These are phyloP conservation scores for Burhinus oedicnemus DNA, from an alignment of 2,113 vertebrate genomes.

Conservation along the genomic window DNA sequence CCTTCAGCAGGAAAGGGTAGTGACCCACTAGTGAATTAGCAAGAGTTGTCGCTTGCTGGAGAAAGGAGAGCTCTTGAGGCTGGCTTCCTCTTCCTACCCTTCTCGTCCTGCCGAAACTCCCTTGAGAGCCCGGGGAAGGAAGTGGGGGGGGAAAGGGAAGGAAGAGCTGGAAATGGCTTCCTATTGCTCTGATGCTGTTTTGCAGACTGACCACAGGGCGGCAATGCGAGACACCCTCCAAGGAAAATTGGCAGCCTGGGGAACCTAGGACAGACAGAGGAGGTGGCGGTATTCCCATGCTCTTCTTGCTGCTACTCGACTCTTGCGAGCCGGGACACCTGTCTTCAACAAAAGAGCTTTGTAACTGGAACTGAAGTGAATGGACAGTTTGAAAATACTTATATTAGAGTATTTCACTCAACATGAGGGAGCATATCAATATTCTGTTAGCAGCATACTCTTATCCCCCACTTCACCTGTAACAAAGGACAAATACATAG, in stretches of 20 bases:
- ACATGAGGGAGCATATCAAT: not conserved
- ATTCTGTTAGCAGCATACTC: not conserved
- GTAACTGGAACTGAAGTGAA: not conserved
- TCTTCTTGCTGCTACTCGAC: not conserved
- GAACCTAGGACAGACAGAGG: not conserved
- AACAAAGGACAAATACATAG: not conserved
- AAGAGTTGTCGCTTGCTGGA: not conserved
- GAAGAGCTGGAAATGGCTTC: constrained; percentile 29
- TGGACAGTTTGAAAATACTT: not conserved
- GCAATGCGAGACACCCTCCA: not conserved
- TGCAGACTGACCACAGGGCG: not conserved
- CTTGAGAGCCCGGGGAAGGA: not conserved
- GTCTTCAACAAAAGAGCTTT: not conserved
- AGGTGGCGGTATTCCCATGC: not conserved
- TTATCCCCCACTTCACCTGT: not conserved
- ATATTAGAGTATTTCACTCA: not conserved
- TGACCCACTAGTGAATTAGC: not conserved
- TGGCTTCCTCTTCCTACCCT: not conserved
- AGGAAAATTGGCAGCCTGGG: not conserved
- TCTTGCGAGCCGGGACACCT: not conserved
- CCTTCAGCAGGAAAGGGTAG: not conserved
- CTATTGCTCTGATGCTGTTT: constrained; percentile 4
- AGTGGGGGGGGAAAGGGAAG: not conserved
- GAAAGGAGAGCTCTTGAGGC: not conserved
- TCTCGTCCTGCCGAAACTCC: not conserved